Base-by-base conservation (phyloP, 2,797 vertebrate species). In the Channallabes apus region DNA sequence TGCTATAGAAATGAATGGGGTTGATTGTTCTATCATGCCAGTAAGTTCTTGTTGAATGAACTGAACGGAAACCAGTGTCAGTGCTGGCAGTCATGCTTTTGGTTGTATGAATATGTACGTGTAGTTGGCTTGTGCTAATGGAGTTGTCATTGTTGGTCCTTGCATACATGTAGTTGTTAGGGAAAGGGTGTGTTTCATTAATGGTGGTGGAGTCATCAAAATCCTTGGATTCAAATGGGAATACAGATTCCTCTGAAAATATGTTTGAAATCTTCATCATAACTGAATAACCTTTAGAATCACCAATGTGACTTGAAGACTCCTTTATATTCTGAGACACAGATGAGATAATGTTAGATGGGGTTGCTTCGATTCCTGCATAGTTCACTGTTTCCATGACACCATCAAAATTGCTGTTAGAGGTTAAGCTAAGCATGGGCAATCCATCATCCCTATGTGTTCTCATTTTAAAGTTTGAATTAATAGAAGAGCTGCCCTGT, bases 381-480 rank as follows among this genome's bases (percentile, higher is more conserved):
- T 62, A 64, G 15, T 27, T 76, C 62, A 62, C 72, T 3, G n/a
- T 35, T 71, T 75, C 76, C 32, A 58, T 72, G 15, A 65, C 6
- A 24, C 51, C 72, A 20, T 69, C 80, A 51, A 79, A 87, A 86
- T 58, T 54, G 41, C 56, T 81, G 46, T 35, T 35, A 84, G 82
- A 38, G 56, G 67, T 51, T 18, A 61, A 69, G 73, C 14, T 85
- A 59, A 86, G 82, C 61, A 61, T 77, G 84, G 75, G 83, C 7
- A 75, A 86, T 69, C 20, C 35, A 65, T 87, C 78, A 29, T 56
- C 72, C 56, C 0, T 46, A 64, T 82, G 86, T 27, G 84, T 75
- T 84, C 83, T 86, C 80, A 29, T 80, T 72, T 87, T 82, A 35
- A 82, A 82, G 35, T 72, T 73, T 82, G 78, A 88, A 81, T 86